These are phyloP conservation scores for Lasius platythorax DNA, from an alignment of 2,888 invertebrate species.

Conservation along the genomic window DNA sequence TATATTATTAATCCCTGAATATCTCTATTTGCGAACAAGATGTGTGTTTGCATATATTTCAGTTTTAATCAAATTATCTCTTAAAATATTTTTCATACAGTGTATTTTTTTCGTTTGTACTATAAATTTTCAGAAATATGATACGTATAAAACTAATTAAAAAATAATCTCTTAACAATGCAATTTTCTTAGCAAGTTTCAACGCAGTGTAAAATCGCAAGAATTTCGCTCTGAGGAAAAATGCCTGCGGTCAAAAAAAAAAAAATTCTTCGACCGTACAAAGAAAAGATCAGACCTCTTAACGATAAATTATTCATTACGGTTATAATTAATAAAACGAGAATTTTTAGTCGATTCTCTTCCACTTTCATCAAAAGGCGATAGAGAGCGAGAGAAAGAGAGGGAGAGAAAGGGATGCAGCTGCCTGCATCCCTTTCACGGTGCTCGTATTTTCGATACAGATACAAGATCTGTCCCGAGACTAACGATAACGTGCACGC, in stretches of 20 bases:
- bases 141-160: background rate
- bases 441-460: background rate
- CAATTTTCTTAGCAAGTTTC: background rate
- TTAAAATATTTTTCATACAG: background rate
- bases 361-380: background rate
- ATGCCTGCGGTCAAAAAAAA: conserved; percentile 1
- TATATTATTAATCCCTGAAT: conserved; percentile 26
- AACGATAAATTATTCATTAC: conserved; percentile 34
- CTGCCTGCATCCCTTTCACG: background rate
- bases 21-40: conserved; percentile 3
- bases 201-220: background rate
- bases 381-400: background rate
- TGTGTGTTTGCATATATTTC: background rate
- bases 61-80: background rate
- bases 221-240: conserved; percentile 3
- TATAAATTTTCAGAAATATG: background rate
- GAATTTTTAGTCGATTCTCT: conserved; percentile 1
- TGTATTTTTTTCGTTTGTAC: background rate
- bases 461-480: background rate
- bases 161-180: background rate
- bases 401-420: background rate
- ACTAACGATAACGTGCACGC: conserved; percentile 11
- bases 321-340: conserved; percentile 35
- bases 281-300: conserved; percentile 10
- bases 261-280: background rate